Percentiles rank a stretch among this genome's conserved stretches.
phyloP scores from a whole-genome alignment of 2,797 vertebrate species.

The Mormyrops attenuatus region DNA sequence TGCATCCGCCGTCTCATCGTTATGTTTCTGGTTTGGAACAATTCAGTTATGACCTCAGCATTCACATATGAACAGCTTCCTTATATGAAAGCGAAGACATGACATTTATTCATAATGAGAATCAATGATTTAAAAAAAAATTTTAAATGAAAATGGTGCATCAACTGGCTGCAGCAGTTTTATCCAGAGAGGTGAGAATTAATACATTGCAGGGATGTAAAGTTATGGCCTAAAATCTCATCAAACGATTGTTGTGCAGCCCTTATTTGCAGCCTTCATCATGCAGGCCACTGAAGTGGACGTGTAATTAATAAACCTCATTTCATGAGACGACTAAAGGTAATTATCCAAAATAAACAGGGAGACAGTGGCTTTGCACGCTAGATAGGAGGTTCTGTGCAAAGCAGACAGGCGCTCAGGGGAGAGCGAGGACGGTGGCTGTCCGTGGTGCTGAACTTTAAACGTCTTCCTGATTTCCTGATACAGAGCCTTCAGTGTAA shows the following conservation, averaged over 20 bases:
- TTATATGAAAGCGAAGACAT: constrained; percentile 51
- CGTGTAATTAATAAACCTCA: not conserved
- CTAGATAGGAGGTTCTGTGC: not conserved
- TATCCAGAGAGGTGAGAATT: constrained; percentile 18
- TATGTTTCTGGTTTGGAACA: constrained; percentile 38
- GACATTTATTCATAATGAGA: constrained; percentile 25
- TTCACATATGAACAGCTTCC: constrained; percentile 52
- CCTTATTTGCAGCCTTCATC: not conserved
- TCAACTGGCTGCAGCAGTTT: constrained; percentile 42
- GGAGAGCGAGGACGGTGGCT: not conserved
- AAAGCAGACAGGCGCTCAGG: not conserved
- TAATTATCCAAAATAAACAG: not conserved
- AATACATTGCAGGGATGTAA: not conserved
- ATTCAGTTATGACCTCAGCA: constrained; percentile 53
- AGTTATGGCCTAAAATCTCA: not conserved
- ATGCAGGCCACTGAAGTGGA: not conserved
- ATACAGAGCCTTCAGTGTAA: not conserved
- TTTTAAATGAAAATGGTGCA: constrained; percentile 30
- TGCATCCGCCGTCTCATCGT: constrained; percentile 54
- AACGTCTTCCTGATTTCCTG: not conserved
- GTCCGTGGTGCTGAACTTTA: not conserved
- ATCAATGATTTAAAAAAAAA: constrained; percentile 48
- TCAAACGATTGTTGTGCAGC: not conserved
- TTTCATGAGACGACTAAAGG: not conserved
- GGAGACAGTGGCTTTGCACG: not conserved